Evolutionary conservation across 2,888 invertebrate species (phyloP), one percentile per base, ranked within the genome.

Genomic region (Vesta saturnalis): DNA sequence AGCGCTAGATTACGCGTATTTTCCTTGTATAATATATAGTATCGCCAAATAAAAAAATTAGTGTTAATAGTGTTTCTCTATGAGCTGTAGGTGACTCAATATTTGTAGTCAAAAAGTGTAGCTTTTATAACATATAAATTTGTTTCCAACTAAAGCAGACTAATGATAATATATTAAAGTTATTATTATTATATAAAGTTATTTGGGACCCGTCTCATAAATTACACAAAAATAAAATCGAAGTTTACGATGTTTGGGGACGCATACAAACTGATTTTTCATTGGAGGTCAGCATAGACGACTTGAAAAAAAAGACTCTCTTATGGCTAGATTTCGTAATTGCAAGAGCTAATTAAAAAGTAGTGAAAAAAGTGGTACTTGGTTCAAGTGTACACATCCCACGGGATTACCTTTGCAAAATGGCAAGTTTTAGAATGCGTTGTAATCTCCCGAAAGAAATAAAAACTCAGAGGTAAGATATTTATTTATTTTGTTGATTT

Each of bases 291-390:
- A 14, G 14, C n/a, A 15, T 49, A 2, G 12, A 16, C 10, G 49
- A 49, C 8, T 16, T 49, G 15, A 49, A 49, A 19, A 49, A 49
- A 49, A 49, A 49, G 49, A 49, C 10, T 16, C 49, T 10, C 49
- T 49, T 4, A 49, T 49, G 49, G 19, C 18, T 2, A 49, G 2
- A 49, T 49, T 49, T 49, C 4, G 49, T 1, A 14, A 49, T 10
- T 18, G 3, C 3, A 3, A 16, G 10, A 49, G 15, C 10, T 14
- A 49, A n/a, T 3, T 49, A 16, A 49, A 49, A 15, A 16, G 16
- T 15, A 49, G 49, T 10, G 15, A 1, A 12, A 49, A 16, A 19
- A 16, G 6, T 3, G 49, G 18, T 19, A 15, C 3, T 49, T 8
- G 49, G 6, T 5, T 49, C 14, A 49, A 3, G 18, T 49, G 2